Base-by-base conservation (phyloP, 2,113 vertebrate genomes). In the Nannobrachium achirus region DNA sequence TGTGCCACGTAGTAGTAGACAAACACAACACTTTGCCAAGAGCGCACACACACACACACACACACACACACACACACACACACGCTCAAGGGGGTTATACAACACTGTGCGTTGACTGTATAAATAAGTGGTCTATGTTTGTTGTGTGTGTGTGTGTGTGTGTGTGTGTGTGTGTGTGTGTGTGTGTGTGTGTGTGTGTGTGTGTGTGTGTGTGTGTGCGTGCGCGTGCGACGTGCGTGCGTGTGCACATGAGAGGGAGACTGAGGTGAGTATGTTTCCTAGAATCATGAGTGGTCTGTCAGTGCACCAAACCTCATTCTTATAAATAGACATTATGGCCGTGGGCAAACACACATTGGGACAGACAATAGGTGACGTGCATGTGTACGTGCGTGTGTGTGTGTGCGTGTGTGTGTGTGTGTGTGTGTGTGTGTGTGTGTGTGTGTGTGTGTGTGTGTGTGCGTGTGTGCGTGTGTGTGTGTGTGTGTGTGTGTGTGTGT, bases 311-410 rank as follows among this genome's bases (percentile, higher is more conserved):
- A 81, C 85, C 84, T 88, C 77, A 71, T 81, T 86, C 79, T 82
- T 86, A 88, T 88, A 81, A 88, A 86, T 89, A 83, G 86, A 84
- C 76, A 67, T 81, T 78, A 61, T 83, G 59, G 84, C 85, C 65
- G 65, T 15, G 13, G 74, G 82, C 84, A 6, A 44, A 33, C 74
- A 79, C 76, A 82, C 83, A 77, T 69, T 63, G 64, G 67, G 64
- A 82, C 67, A 25, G 25, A 25, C 25, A 25, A 25, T 25, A 25
- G 25, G 25, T 25, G 25, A 25, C 25, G 25, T 25, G 25, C 2
- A 4, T 25, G 25, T 25, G 25, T 57, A 45, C 65, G 58, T 46
- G 44, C 6, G 45, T 49, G 2, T 61, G 58, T 40, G 52, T 56
- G 55, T 56, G 11, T 14, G 10, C 45, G n/a, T 16, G 15, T 8